Evolutionary conservation across 2,113 vertebrate genomes (phyloP).

Genomic region (Meles meles): DNA sequence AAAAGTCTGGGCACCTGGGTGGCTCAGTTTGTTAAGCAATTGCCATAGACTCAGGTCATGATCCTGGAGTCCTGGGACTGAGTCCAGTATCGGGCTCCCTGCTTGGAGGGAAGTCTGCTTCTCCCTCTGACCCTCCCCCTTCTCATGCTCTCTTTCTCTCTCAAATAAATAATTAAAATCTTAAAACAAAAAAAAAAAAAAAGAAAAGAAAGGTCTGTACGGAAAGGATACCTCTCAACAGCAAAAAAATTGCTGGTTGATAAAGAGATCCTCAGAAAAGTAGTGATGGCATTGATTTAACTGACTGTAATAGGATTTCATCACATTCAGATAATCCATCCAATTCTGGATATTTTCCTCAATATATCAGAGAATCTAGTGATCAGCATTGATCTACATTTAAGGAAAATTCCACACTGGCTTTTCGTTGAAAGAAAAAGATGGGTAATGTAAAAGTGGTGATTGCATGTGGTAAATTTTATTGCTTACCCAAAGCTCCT

Average conservation of each 20-base stretch:
- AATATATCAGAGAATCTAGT: background rate
- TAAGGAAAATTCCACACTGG: background rate
- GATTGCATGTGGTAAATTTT: background rate
- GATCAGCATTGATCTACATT: background rate
- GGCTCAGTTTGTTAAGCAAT: too few relatives aligned
- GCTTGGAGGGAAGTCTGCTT: too few relatives aligned
- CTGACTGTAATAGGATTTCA: background rate
- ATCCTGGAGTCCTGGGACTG: too few relatives aligned
- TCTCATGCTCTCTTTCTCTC: too few relatives aligned
- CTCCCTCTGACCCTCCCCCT: too few relatives aligned
- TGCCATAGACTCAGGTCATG: too few relatives aligned
- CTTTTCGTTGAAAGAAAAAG: conserved; percentile 6
- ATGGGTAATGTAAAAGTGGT: background rate
- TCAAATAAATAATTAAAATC: too few relatives aligned
- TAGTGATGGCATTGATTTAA: background rate
- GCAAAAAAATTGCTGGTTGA: too few relatives aligned
- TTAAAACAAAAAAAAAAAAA: too few relatives aligned
- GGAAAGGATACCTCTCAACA: background rate
- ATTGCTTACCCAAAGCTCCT: background rate
- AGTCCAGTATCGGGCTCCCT: too few relatives aligned
- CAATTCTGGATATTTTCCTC: background rate
- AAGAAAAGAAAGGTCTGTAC: background rate
- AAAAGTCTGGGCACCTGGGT: too few relatives aligned
- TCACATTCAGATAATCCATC: background rate
- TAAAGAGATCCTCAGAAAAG: background rate